phyloP scores from a whole-genome alignment of 2,888 invertebrate genomes.

The Mechanitis mazaeus region DNA sequence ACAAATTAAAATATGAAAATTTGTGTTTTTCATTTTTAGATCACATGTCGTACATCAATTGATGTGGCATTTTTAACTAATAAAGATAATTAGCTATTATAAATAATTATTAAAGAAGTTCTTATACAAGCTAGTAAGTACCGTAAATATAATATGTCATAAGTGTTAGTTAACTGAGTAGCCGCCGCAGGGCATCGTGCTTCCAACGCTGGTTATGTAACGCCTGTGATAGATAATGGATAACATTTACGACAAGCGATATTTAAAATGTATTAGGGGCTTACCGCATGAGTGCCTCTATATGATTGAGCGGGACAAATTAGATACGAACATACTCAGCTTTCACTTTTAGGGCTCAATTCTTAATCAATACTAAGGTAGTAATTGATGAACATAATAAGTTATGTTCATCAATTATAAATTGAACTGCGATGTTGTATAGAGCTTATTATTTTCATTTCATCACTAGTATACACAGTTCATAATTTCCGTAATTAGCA shows the following conservation, averaged over 20 bases:
- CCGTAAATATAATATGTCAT: slow-evolving; percentile 3
- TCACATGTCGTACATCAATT: no score
- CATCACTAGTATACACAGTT: slow-evolving; percentile 57
- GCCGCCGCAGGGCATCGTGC: slow-evolving; percentile 56
- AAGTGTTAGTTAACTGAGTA: slow-evolving; percentile 27
- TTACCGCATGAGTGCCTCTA: slow-evolving; percentile 40
- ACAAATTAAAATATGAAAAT: no score
- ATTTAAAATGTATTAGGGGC: slow-evolving; percentile 65
- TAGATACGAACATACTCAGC: slow-evolving; percentile 58
- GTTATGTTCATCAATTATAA: slow-evolving; percentile 26
- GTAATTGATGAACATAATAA: no score
- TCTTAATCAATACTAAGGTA: slow-evolving; percentile 10
- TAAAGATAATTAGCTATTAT: no score
- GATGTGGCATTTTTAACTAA: no score
- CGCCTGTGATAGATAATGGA: slow-evolving; percentile 64
- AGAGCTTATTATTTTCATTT: slow-evolving; percentile 63
- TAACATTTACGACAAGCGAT: slow-evolving; percentile 70
- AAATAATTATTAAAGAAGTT: no score
- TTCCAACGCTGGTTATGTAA: slow-evolving; percentile 58
- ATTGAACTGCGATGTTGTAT: slow-evolving; percentile 38
- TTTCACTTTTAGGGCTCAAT: slow-evolving; percentile 62
- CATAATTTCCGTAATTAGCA: slow-evolving; percentile 63
- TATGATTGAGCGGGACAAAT: slow-evolving; percentile 68
- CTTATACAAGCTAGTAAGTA: background rate
- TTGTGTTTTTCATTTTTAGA: no score